phyloP scores from a whole-genome alignment of 2,888 invertebrate species.

The Leptinotarsa tumamoca region DNA sequence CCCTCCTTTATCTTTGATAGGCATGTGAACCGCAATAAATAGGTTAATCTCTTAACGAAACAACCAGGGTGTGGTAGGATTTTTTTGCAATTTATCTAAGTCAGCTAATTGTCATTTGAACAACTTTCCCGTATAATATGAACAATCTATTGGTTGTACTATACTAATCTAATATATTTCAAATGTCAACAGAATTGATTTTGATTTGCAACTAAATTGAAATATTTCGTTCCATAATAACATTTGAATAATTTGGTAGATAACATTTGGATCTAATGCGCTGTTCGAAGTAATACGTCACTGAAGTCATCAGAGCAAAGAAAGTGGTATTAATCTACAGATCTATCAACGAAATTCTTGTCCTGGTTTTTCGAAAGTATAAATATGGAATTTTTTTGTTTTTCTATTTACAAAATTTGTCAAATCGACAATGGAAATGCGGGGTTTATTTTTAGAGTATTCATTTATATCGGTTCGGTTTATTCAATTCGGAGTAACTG shows the following conservation, averaged over 20 bases:
- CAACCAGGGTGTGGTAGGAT: constrained; percentile 62
- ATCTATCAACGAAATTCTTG: not conserved
- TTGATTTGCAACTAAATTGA: constrained; percentile 56
- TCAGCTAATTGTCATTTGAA: constrained; percentile 58
- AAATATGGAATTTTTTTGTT: too few species aligned
- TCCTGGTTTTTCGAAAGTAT: not conserved
- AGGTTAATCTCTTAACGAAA: constrained; percentile 54
- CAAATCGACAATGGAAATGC: too few species aligned
- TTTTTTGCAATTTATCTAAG: constrained; percentile 47
- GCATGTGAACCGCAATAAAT: constrained; percentile 39
- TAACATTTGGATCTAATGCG: constrained; percentile 20
- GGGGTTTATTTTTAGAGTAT: too few species aligned
- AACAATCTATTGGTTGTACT: constrained; percentile 45
- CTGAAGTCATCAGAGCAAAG: not conserved
- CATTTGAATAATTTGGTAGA: constrained; percentile 35
- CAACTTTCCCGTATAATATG: constrained; percentile 64
- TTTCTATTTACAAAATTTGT: too few species aligned
- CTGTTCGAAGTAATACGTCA: constrained; percentile 3
- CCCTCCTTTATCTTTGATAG: not conserved
- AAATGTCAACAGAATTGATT: constrained; percentile 61
- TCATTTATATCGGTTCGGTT: too few species aligned
- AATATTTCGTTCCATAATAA: constrained; percentile 38
- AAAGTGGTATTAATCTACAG: not conserved
- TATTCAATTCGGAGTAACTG: too few species aligned
- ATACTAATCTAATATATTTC: constrained; percentile 56